These are phyloP conservation scores for Hyperoplus immaculatus DNA, from an alignment of 2,797 vertebrate genomes.

Conservation along the genomic window DNA sequence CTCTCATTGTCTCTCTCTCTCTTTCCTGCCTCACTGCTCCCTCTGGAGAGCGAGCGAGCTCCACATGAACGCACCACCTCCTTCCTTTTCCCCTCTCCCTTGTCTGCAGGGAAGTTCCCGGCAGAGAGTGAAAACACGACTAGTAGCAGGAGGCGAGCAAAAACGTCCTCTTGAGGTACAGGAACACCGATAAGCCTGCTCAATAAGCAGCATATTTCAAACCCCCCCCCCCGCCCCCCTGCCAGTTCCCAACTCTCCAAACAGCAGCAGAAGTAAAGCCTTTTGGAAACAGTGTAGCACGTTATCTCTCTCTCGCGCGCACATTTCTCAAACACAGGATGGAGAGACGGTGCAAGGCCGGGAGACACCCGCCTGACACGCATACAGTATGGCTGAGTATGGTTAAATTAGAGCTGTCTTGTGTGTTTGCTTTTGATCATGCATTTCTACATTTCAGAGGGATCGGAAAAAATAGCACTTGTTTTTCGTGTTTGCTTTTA, in stretches of 20 bases:
- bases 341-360: not conserved
- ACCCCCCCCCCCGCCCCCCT: constrained; percentile 31
- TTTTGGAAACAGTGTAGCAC: constrained; percentile 25
- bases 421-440: constrained; percentile 17
- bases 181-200: constrained; percentile 38
- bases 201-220: constrained; percentile 44
- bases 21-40: constrained; percentile 45
- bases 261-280: constrained; percentile 32
- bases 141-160: constrained; percentile 47
- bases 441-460: not conserved
- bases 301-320: not conserved
- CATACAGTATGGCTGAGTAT: constrained; percentile 9
- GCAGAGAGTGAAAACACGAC: constrained; percentile 45
- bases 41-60: constrained; percentile 59
- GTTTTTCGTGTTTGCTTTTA: not conserved
- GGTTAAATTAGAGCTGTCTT: constrained; percentile 27
- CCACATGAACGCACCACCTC: constrained; percentile 33
- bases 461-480: not conserved
- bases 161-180: constrained; percentile 48
- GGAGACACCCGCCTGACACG: constrained; percentile 17
- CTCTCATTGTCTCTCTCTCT: constrained; percentile 41
- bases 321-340: constrained; percentile 26
- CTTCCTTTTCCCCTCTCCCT: constrained; percentile 23
- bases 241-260: constrained; percentile 41
- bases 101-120: constrained; percentile 56